Conservation (phyloP, 1,140 invertebrate species). For the Bilobella aurantiaca region DNA sequence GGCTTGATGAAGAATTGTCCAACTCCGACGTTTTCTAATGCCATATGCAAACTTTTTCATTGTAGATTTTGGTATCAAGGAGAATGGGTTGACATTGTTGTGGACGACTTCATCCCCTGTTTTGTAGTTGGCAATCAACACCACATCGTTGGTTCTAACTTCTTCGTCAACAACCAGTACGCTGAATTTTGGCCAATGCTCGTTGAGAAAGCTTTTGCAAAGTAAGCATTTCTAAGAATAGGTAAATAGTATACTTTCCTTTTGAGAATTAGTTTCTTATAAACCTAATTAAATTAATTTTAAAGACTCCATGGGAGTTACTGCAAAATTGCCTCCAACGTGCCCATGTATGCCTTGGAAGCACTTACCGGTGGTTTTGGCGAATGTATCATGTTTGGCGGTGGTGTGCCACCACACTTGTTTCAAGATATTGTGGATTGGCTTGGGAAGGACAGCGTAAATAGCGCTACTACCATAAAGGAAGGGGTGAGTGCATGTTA, state of each 20-base stretch:
- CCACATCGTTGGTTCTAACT: not conserved
- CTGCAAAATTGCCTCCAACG: not conserved
- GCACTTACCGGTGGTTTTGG: not conserved
- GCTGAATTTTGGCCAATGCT: slow-evolving; percentile 3
- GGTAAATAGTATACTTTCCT: no score
- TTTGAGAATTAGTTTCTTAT: no score
- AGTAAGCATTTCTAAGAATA: not conserved
- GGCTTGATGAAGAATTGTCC: no score
- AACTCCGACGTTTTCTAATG: no score
- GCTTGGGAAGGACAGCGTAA: not conserved
- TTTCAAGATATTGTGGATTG: not conserved
- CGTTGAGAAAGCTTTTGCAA: slow-evolving; percentile 1
- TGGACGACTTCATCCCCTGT: not conserved
- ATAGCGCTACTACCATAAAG: no score
- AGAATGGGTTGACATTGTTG: not conserved
- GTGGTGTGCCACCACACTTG: not conserved
- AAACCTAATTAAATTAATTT: not conserved
- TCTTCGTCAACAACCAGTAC: not conserved
- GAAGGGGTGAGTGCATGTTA: no score
- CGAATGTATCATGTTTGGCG: not conserved
- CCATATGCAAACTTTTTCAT: not conserved
- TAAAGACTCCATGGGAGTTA: not conserved
- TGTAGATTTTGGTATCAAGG: slow-evolving; percentile 1
- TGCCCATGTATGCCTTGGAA: not conserved
- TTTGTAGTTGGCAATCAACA: not conserved